Evolutionary conservation across 2,797 vertebrate genomes (phyloP), one percentile per base, ranked within the genome.

Genomic region (Pipistrellus pipistrellus): DNA sequence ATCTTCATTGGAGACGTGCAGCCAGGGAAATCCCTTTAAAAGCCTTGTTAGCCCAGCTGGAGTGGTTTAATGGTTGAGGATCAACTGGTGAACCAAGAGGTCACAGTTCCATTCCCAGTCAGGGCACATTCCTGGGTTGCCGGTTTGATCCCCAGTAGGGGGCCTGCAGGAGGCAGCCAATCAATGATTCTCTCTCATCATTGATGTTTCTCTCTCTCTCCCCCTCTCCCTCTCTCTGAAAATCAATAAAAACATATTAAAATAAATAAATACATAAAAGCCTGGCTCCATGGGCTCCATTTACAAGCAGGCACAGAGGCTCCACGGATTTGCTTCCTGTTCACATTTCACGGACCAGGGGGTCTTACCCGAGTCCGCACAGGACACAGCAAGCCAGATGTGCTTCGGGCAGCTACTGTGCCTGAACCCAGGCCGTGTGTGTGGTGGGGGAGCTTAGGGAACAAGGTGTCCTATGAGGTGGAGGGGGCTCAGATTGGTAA

Each of bases 231-330:
- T 21, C 57, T 59, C 4, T 59, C 57, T 12, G 23, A 59, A 57
- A 59, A 59, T 59, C 25, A 59, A 59, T 59, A 30, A 25, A 57
- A 30, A 62, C 27, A 62, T 62, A 62, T 62, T 62, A 13, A 57
- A 57, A 57, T 57, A 62, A 62, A 62, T 30, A 62, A 13, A 30
- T 62, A 30, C 27, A 62, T 85, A 51, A 81, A 80, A 57, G 9
- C 41, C 44, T 86, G 23, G 6, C 11, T 90, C 71, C 59, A 71
- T 35, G 71, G 69, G 55, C 68, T 87, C 30, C 59, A 48, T 92
- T 91, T 96, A 88, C 23, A 80, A 76, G 85, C 17, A 81, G 80
- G 17, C 11, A 4, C n/a, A 83, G n/a, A 68, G 38, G 6, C 25
- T n/a, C 46, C 9, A 1, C 9, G 27, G 27, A 77, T 44, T 84